Conservation (phyloP, 1,140 invertebrate genomes). For the Acyrthosiphon pisum region DNA sequence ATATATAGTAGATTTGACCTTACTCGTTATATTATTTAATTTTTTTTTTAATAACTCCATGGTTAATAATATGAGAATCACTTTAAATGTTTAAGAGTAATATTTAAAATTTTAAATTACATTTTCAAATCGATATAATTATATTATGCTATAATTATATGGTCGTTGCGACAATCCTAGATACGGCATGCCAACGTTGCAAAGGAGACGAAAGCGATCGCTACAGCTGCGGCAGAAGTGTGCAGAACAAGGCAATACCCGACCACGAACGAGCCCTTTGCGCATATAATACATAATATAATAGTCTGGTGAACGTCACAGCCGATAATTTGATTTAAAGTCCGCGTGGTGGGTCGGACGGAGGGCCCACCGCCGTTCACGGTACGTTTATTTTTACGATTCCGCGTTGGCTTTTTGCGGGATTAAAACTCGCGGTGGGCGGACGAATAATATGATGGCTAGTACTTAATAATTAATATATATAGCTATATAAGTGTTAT, state of each 20-base stretch:
- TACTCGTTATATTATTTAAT: too few species aligned
- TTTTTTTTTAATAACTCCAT: too few species aligned
- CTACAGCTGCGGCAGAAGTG: not conserved
- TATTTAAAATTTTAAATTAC: not conserved
- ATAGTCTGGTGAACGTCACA: constrained; percentile 27
- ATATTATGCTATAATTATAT: too few species aligned
- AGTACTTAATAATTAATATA: not conserved
- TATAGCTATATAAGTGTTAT: not conserved
- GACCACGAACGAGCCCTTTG: not conserved
- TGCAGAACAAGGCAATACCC: constrained; percentile 6
- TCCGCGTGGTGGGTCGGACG: not conserved
- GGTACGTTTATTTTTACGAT: constrained; percentile 46
- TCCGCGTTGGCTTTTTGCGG: constrained; percentile 44
- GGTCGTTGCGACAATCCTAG: too few species aligned
- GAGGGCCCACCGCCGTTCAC: not conserved
- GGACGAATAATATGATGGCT: not conserved
- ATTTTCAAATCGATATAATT: not conserved
- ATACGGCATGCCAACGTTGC: too few species aligned
- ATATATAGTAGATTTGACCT: too few species aligned
- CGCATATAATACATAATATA: too few species aligned
- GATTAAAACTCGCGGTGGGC: constrained; percentile 20
- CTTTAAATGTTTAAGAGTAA: too few species aligned
- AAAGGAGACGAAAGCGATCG: too few species aligned
- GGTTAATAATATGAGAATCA: too few species aligned
- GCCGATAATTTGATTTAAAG: constrained; percentile 44